Evolutionary conservation across 2,797 vertebrate genomes (phyloP).

Genomic region (Rhincodon typus): DNA sequence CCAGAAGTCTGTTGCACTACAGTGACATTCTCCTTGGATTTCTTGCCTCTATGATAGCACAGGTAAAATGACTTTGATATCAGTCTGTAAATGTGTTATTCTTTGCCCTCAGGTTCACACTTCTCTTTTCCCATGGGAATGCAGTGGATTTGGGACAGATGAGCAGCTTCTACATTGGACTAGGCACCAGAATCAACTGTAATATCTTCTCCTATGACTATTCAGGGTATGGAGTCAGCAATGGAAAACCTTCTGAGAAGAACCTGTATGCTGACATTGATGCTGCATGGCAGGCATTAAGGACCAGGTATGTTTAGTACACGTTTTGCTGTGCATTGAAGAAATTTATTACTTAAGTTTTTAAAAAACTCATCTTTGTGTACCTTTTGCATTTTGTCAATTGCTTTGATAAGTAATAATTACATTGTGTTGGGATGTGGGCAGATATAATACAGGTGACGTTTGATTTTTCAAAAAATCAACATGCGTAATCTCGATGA

Average conservation of each 20-base stretch:
- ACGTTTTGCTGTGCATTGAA: background rate
- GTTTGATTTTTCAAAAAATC: background rate
- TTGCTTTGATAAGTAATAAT: background rate
- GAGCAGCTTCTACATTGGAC: slow-evolving; percentile 96
- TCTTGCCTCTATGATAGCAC: background rate
- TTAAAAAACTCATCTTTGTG: background rate
- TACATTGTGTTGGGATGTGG: no score
- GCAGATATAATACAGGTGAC: background rate
- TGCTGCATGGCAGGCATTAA: slow-evolving; percentile 88
- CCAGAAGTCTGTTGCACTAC: background rate
- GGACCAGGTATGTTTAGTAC: slow-evolving; percentile 66
- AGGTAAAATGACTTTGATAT: background rate
- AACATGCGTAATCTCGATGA: background rate
- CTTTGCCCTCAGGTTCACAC: slow-evolving; percentile 70
- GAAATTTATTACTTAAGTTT: background rate
- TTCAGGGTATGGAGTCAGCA: slow-evolving; percentile 90
- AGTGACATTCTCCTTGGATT: background rate
- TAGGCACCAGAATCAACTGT: slow-evolving; percentile 93
- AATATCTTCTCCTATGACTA: slow-evolving; percentile 99
- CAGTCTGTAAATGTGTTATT: background rate
- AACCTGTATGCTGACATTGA: slow-evolving; percentile 95
- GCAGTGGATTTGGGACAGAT: slow-evolving; percentile 96
- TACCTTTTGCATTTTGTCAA: background rate
- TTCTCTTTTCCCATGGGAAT: slow-evolving; percentile 92
- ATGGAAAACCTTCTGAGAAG: slow-evolving; percentile 87